Percentiles rank a stretch among this genome's conserved stretches.
These are phyloP conservation scores for chimpanzee (Pan troglodytes) DNA, from an alignment of 2,113 vertebrate genomes.

Conservation along the genomic window NHGRI_mPanTro3-v2.1_pri NC_072398.2:141076001-141076500, in stretches of 20 bases:
- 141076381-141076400: not conserved
- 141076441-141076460: not conserved
- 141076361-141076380: not conserved
- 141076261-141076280: not conserved
- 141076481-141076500: not conserved
- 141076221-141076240: not conserved
- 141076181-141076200: not conserved
- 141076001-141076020: too few species aligned
- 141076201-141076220: not conserved
- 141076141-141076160: not conserved
- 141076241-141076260: not conserved
- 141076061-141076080: too few species aligned
- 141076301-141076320: not conserved
- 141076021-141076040: too few species aligned
- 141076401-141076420: not conserved
- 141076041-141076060: too few species aligned
- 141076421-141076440: not conserved
- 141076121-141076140: not conserved
- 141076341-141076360: not conserved
- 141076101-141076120: not conserved
- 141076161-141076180: not conserved
- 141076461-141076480: not conserved
- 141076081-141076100: too few species aligned
- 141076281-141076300: not conserved
- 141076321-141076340: not conserved